phyloP scores from a whole-genome alignment of 2,113 vertebrate species.

The Colistium nudipinnis region DNA sequence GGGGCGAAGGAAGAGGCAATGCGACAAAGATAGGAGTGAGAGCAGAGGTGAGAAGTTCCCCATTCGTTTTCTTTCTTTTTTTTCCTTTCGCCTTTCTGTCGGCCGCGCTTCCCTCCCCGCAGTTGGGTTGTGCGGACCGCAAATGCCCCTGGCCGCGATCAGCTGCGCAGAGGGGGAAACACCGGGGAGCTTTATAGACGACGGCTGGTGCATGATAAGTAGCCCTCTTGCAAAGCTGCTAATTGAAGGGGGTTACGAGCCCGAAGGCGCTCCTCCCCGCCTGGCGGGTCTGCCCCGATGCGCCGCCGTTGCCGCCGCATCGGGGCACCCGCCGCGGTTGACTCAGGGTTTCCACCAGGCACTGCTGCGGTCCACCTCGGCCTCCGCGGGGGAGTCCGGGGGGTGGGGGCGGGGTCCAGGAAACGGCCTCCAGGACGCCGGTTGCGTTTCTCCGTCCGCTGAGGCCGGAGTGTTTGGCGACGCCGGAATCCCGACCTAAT shows the following conservation, averaged over 20 bases:
- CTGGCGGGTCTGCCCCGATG: no score
- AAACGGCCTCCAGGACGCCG: conserved; percentile 14
- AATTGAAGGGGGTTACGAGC: conserved; percentile 49
- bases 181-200: conserved; percentile 28
- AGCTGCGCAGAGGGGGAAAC: conserved; percentile 53
- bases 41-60: neutral
- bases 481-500: conserved; percentile 55
- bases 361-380: conserved; percentile 23
- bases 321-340: no score
- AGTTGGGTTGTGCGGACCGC: conserved; percentile 47
- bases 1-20: neutral
- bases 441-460: conserved; percentile 47
- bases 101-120: conserved; percentile 25
- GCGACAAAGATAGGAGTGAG: neutral
- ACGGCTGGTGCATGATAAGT: conserved; percentile 56
- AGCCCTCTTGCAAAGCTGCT: conserved; percentile 54
- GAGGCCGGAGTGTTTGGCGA: conserved; percentile 55
- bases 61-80: neutral
- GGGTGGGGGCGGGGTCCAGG: conserved; percentile 38
- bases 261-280: conserved; percentile 20
- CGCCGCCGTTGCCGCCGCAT: no score
- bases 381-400: conserved; percentile 16
- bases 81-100: neutral
- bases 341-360: conserved; percentile 58
- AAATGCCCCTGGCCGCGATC: conserved; percentile 40